phyloP scores from a whole-genome alignment of 2,797 vertebrate species.

The Agapornis canus region DNA sequence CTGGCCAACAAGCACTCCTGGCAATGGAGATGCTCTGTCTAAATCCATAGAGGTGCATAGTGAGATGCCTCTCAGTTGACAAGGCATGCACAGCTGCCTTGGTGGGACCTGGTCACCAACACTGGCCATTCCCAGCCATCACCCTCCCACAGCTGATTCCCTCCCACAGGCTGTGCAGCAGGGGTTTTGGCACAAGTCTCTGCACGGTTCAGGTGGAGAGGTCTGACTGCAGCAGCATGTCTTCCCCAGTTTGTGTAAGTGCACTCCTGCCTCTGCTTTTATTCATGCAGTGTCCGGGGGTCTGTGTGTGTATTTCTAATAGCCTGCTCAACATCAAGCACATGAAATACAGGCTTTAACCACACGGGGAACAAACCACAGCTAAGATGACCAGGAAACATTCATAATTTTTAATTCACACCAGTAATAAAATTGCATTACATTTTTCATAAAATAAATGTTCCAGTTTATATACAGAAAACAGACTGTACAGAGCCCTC shows the following conservation, averaged over 20 bases:
- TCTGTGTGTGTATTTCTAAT: rapidly evolving
- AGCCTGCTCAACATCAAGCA: background rate
- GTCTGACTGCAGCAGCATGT: background rate
- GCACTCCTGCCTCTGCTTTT: background rate
- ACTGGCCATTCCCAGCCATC: rapidly evolving
- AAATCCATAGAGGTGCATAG: background rate
- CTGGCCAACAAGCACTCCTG: background rate
- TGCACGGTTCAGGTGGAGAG: rapidly evolving
- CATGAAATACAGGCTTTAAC: background rate
- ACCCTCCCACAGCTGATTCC: background rate
- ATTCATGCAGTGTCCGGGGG: background rate
- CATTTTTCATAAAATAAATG: constrained; percentile 99
- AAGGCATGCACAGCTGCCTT: background rate
- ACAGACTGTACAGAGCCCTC: constrained; percentile 99
- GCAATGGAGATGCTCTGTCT: background rate
- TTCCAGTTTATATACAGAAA: constrained; percentile 99
- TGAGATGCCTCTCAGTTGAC: background rate
- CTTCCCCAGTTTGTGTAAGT: rapidly evolving
- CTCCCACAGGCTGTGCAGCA: rapidly evolving
- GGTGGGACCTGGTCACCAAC: rapidly evolving
- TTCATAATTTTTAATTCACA: constrained; percentile 99
- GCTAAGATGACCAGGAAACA: constrained; percentile 84
- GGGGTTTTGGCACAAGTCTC: background rate
- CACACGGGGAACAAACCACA: constrained; percentile 23
- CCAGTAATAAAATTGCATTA: constrained; percentile 99